These are phyloP conservation scores for Polyommatus icarus DNA, from an alignment of 2,888 invertebrate genomes.

Conservation along the genomic window DNA sequence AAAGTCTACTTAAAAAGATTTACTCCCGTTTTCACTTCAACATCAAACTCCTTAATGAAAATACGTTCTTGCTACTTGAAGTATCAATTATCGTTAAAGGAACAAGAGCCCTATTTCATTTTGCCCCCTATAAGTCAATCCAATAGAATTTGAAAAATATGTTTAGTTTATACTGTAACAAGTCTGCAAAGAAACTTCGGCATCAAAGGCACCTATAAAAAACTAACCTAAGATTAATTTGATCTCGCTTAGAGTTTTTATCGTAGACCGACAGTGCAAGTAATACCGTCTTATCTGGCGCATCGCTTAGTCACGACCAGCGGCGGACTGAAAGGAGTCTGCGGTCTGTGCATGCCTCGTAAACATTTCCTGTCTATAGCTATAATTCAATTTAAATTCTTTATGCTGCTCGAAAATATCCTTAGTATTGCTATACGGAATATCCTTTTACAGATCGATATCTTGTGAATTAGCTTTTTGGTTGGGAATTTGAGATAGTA, in stretches of 20 bases:
- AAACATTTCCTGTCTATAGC: constrained; percentile 46
- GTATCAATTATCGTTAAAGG: background rate
- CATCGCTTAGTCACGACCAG: constrained; percentile 69
- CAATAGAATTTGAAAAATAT: too few species aligned
- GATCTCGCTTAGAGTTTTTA: constrained; percentile 41
- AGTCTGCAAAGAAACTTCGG: background rate
- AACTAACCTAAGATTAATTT: constrained; percentile 26
- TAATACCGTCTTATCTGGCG: constrained; percentile 61
- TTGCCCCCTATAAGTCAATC: background rate
- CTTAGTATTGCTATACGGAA: background rate
- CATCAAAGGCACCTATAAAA: background rate
- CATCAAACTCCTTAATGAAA: constrained; percentile 14
- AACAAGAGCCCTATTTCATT: background rate
- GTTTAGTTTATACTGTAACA: background rate
- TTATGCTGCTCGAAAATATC: background rate
- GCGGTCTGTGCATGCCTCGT: constrained; percentile 54
- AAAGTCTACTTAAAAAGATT: constrained; percentile 20
- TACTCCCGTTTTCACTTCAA: constrained; percentile 27
- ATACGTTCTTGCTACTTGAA: background rate
- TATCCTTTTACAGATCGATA: too few species aligned
- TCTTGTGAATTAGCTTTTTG: too few species aligned
- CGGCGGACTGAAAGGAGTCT: constrained; percentile 63
- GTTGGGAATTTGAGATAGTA: too few species aligned
- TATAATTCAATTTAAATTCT: constrained; percentile 21
- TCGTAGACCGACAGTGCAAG: constrained; percentile 40